Evolutionary conservation across 2,797 vertebrate species (phyloP).

Genomic region (Loris lydekkerianus): DNA sequence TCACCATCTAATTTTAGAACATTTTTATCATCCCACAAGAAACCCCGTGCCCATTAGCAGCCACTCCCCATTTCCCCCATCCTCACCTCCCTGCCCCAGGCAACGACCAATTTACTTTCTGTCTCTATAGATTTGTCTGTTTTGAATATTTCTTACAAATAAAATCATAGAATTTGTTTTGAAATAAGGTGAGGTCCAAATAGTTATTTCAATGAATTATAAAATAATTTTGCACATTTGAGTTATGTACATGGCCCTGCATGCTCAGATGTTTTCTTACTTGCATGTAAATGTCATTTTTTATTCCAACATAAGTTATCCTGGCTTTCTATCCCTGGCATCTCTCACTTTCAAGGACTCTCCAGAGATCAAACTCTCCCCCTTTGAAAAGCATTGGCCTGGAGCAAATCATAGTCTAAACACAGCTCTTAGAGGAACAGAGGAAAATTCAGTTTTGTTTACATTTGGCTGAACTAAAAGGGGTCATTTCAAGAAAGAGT

Average conservation of each 20-base stretch:
- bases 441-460: slow-evolving; percentile 77
- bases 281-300: slow-evolving; percentile 55
- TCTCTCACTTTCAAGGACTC: slow-evolving; percentile 76
- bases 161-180: slow-evolving; percentile 28
- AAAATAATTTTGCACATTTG: slow-evolving; percentile 28
- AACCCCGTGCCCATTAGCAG: neutral
- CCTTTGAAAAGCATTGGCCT: slow-evolving; percentile 75
- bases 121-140: slow-evolving; percentile 34
- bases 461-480: slow-evolving; percentile 81
- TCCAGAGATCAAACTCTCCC: slow-evolving; percentile 65
- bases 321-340: slow-evolving; percentile 40
- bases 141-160: slow-evolving; percentile 31
- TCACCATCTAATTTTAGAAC: slow-evolving; percentile 30
- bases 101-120: neutral
- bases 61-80: too few species aligned
- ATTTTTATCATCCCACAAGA: neutral
- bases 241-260: slow-evolving; percentile 14
- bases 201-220: slow-evolving; percentile 26
- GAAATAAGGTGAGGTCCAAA: slow-evolving; percentile 20
- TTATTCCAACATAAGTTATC: slow-evolving; percentile 39
- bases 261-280: slow-evolving; percentile 33
- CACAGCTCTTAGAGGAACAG: slow-evolving; percentile 62
- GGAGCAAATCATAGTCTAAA: slow-evolving; percentile 79
- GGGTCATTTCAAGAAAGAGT: slow-evolving; percentile 78
- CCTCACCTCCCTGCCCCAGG: neutral